Evolutionary conservation across 1,140 invertebrate genomes (phyloP), one percentile per base, ranked within the genome.

Genomic region (Hermetia illucens): DNA sequence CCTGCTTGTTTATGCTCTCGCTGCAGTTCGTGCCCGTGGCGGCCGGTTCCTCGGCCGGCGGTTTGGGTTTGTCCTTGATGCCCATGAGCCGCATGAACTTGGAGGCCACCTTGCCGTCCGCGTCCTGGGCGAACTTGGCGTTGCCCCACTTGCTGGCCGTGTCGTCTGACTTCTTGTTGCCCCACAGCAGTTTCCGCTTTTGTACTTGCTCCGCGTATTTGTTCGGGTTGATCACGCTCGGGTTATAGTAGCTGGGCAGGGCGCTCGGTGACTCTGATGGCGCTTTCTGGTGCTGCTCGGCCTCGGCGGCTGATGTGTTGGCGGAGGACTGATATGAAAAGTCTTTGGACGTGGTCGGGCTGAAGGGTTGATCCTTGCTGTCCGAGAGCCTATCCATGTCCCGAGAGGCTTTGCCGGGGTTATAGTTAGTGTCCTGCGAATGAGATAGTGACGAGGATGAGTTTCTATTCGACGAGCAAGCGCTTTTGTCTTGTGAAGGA

Each of bases 21-120:
- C 27, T 3, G 3, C 3, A 4, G 8, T 15, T 29, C 12, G 27
- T 4, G 9, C 27, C n/a, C 16, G 4, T 8, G 27, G 12, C 16
- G 27, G 18, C 12, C 32, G 16, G 16, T 34, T 16, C 15, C 18
- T 19, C 10, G 32, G 32, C 4, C 3, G 17, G 29, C 20, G 34
- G 32, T 12, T 6, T 27, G 17, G 6, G 19, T 32, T 13, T 16
- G 21, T 5, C 10, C 24, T 58, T 91, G 32, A 95, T 93, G 27
- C 92, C 92, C 91, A 96, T 95, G 8, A 96, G 64, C 44, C 91
- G 71, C 62, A 91, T 85, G 61, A 95, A 96, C 64, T 96, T 96
- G n/a, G 80, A 86, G 1, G 84, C 80, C 40, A 90, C 80, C 65
- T 87, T 68, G 27, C 87, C 88, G 64, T 93, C 90, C 21, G 79